Percentiles rank a stretch among this genome's conserved stretches.
phyloP scores from a whole-genome alignment of 2,888 invertebrate genomes.

The Apocheima hispidaria region DNA sequence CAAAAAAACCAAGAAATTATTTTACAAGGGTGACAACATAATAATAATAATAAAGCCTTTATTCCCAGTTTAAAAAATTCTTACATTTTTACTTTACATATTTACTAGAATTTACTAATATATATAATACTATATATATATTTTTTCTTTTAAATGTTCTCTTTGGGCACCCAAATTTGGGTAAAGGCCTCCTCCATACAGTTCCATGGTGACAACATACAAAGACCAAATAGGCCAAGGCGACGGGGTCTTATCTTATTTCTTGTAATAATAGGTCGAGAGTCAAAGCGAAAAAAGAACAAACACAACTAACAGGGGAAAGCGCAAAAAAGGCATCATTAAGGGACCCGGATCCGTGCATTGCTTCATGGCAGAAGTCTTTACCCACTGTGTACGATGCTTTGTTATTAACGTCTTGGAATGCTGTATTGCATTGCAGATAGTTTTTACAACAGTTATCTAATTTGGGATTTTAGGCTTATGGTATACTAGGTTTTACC shows the following conservation, averaged over 20 bases:
- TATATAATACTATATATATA: too few relatives aligned
- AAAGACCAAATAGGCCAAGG: slow-evolving; percentile 41
- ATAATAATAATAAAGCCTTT: too few relatives aligned
- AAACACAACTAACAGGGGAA: slow-evolving; percentile 34
- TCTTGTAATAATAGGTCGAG: slow-evolving; percentile 47
- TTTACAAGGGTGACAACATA: slow-evolving; percentile 35
- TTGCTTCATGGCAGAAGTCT: slow-evolving; percentile 33
- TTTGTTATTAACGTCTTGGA: background rate
- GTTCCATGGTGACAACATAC: slow-evolving; percentile 35
- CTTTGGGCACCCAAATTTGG: too few relatives aligned
- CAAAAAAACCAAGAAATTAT: slow-evolving; percentile 23
- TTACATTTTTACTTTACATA: too few relatives aligned
- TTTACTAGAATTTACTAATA: too few relatives aligned
- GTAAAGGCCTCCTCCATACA: too few relatives aligned
- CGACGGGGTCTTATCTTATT: slow-evolving; percentile 44
- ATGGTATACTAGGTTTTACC: too few relatives aligned
- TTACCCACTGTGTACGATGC: slow-evolving; percentile 13
- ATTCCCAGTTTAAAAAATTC: too few relatives aligned
- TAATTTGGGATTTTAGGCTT: background rate
- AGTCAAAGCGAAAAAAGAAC: slow-evolving; percentile 46
- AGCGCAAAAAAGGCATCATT: slow-evolving; percentile 46
- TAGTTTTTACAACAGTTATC: background rate
- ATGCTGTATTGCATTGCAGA: background rate
- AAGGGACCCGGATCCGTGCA: slow-evolving; percentile 37
- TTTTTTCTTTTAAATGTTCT: too few relatives aligned